These are phyloP conservation scores for Planococcus citri DNA, from an alignment of 1,140 invertebrate genomes.

Conservation along the genomic window DNA sequence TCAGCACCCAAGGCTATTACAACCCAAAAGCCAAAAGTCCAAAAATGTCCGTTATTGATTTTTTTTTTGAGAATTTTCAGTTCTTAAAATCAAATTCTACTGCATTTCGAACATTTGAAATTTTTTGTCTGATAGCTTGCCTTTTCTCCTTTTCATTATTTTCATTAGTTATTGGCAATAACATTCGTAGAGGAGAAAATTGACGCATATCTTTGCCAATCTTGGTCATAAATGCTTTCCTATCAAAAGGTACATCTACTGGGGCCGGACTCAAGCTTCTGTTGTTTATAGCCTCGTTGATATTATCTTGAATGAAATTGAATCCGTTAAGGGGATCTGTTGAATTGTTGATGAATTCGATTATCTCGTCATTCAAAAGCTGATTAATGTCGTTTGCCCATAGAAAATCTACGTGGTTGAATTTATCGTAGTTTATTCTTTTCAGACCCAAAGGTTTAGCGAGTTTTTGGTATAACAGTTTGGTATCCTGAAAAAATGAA, in stretches of 20 bases:
- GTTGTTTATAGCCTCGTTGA: background rate
- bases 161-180: background rate
- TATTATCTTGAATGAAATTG: background rate
- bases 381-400: conserved; percentile 46
- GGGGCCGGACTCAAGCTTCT: background rate
- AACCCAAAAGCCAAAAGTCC: too few species aligned
- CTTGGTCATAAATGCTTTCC: background rate
- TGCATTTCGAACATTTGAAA: background rate
- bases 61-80: too few species aligned
- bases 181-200: background rate
- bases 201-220: background rate
- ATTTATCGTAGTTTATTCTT: conserved; percentile 40
- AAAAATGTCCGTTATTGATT: too few species aligned
- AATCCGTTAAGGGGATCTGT: background rate
- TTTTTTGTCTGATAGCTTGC: background rate
- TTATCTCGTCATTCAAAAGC: conserved; percentile 43
- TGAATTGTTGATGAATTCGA: conserved; percentile 36
- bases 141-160: background rate
- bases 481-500: conserved; percentile 38
- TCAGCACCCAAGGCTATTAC: too few species aligned
- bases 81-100: too few species aligned
- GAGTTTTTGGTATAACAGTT: conserved; percentile 40
- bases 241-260: background rate
- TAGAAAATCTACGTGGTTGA: conserved; percentile 53
- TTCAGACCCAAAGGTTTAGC: conserved; percentile 42